Evolutionary conservation across 2,888 invertebrate species (phyloP), one percentile per base, ranked within the genome.

Genomic region (Tethea ocularis): DNA sequence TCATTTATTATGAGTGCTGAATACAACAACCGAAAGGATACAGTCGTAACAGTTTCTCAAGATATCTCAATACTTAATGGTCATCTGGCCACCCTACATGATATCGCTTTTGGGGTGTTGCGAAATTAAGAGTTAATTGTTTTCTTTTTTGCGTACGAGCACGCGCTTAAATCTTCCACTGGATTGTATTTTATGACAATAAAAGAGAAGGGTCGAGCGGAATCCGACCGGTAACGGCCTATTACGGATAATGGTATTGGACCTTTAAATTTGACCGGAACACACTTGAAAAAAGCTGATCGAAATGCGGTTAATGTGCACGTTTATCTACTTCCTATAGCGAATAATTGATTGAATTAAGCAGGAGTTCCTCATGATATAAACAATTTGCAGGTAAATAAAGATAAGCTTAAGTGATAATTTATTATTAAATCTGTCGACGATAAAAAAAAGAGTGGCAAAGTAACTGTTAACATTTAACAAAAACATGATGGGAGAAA

Each of bases 111-210:
- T 80, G 67, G 80, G 78, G 82, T 82, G 82, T 85, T 82, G 82
- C 84, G 64, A 80, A 86, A 82, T 85, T 83, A 84, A 84, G 75
- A 79, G 74, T 78, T 77, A 78, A 82, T 83, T 78, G 75, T 81
- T 78, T 82, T 80, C 70, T 79, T 86, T 81, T 81, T 78, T 59
- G 62, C 58, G 56, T 66, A 69, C 56, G 69, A 64, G 75, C 79
- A 77, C 78, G 76, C 72, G 77, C 74, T 82, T 76, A 69, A 78
- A 78, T 78, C 71, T 76, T 68, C 55, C 57, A 61, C 61, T 68
- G 33, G 73, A 81, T 78, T 76, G 71, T 81, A 78, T 78, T 80
- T 82, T 75, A 77, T 76, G 74, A 78, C 75, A 78, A 82, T 81
- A 63, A 76, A 80, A 80, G 71, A 71, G 71, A 70, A 70, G 68